Evolutionary conservation across 2,797 vertebrate genomes (phyloP), one percentile per base, ranked within the genome.

Genomic region (Protosalanx chinensis): DNA sequence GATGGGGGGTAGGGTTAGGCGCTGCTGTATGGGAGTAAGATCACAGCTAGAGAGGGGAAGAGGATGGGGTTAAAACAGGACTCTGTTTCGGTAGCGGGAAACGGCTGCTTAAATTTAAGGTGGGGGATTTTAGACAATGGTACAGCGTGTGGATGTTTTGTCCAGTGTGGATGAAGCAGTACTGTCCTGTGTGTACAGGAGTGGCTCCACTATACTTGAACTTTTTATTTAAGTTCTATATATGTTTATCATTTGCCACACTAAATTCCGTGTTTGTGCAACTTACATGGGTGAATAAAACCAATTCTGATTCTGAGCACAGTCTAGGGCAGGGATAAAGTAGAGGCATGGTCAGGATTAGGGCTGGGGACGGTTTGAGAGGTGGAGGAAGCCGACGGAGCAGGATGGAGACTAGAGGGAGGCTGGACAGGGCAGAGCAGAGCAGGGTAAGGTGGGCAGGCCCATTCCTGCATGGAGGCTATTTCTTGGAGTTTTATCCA

Each of bases 381-480:
- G 20, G 23, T 27, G 23, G 23, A 27, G 23, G 23, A 27, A 27
- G 23, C 23, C 23, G 23, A 27, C 1, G 23, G 23, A 27, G 23
- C 23, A 27, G 23, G 23, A 27, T 27, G 23, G 23, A 27, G 23
- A 1, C 23, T 27, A 27, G 23, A 27, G 29, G 46, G 53, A 60
- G 66, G 66, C 79, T 78, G 80, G 64, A 29, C 64, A 70, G 71
- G 71, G 73, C 30, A 74, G 74, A 77, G 56, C 35, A 79, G 76
- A 73, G 63, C 66, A 74, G 57, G 84, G 74, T 75, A 83, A 79
- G 78, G 68, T 76, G 66, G 3, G 16, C 73, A 82, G 68, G 78
- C 65, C 74, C 81, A 72, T 77, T 85, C 81, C 77, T 86, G 79
- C 72, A 73, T 65, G 71, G 73, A 79, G 78, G 75, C 64, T 12